Percentiles rank a stretch among this genome's conserved stretches.
These are phyloP conservation scores for Dermatemys mawii DNA, from an alignment of 2,113 vertebrate species.

Conservation along the genomic window DNA sequence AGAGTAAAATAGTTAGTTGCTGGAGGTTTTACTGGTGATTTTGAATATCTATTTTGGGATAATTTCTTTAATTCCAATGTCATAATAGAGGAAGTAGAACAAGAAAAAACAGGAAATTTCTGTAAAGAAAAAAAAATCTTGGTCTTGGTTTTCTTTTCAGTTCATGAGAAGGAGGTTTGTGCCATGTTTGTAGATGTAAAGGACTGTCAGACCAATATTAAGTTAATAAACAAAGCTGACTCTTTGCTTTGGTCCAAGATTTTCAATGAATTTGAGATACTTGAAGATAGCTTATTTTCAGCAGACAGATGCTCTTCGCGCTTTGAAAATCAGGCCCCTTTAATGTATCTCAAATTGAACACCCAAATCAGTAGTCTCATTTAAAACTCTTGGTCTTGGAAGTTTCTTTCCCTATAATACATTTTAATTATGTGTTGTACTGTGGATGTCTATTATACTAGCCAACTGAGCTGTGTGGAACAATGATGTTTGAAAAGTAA, in stretches of 20 bases:
- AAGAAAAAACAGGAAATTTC: background rate
- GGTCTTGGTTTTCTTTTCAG: background rate
- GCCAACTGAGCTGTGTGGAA: background rate
- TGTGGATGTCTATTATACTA: background rate
- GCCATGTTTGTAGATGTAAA: background rate
- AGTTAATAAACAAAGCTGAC: background rate
- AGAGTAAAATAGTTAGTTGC: background rate
- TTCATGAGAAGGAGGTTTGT: background rate
- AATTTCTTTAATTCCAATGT: background rate
- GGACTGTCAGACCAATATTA: background rate
- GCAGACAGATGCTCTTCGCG: accelerated
- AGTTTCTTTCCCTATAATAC: background rate
- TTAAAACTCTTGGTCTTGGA: background rate
- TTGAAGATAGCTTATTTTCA: background rate
- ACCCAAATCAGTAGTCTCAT: background rate
- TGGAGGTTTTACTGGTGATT: background rate
- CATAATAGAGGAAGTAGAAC: background rate
- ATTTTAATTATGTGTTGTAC: background rate
- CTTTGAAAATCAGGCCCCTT: background rate
- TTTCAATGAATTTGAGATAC: background rate
- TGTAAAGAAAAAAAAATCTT: background rate
- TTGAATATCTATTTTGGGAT: background rate
- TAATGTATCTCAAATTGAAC: background rate
- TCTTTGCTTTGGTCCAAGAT: background rate
- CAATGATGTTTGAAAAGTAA: background rate